Evolutionary conservation across 2,888 invertebrate genomes (phyloP).

Genomic region (Macaria notata): DNA sequence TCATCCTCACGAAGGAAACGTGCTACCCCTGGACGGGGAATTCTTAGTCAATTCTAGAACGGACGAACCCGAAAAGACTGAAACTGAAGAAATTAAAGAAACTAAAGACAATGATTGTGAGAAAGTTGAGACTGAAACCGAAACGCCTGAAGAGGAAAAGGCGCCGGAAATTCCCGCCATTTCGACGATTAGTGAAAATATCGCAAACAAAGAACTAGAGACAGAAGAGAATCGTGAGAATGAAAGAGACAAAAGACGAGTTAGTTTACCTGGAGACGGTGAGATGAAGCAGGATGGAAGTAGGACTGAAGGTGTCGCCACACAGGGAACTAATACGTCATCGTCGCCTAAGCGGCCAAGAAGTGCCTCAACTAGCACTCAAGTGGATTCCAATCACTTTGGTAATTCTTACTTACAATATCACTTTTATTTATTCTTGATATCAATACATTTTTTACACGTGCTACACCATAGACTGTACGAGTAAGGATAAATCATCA

Average conservation of each 20-base stretch:
- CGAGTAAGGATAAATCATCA: too few species aligned
- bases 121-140: constrained; percentile 50
- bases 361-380: constrained; percentile 90
- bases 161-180: constrained; percentile 85
- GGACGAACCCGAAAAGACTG: constrained; percentile 49
- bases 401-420: constrained; percentile 76
- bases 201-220: constrained; percentile 71
- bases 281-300: constrained; percentile 72
- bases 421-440: too few species aligned
- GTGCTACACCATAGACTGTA: too few species aligned
- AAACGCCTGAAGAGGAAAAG: constrained; percentile 57
- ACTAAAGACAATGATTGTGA: constrained; percentile 59
- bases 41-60: constrained; percentile 62
- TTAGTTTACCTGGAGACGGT: constrained; percentile 83
- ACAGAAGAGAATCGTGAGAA: constrained; percentile 61
- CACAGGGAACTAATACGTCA: constrained; percentile 69
- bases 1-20: constrained; percentile 69
- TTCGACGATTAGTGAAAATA: constrained; percentile 88
- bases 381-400: constrained; percentile 93
- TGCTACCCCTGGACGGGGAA: constrained; percentile 72
- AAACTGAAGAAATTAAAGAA: constrained; percentile 42
- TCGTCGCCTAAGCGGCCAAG: constrained; percentile 87
- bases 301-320: constrained; percentile 62
- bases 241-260: constrained; percentile 80
- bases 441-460: too few species aligned